These are phyloP conservation scores for Craniophora ligustri DNA, from an alignment of 2,888 invertebrate species.

Conservation along the genomic window DNA sequence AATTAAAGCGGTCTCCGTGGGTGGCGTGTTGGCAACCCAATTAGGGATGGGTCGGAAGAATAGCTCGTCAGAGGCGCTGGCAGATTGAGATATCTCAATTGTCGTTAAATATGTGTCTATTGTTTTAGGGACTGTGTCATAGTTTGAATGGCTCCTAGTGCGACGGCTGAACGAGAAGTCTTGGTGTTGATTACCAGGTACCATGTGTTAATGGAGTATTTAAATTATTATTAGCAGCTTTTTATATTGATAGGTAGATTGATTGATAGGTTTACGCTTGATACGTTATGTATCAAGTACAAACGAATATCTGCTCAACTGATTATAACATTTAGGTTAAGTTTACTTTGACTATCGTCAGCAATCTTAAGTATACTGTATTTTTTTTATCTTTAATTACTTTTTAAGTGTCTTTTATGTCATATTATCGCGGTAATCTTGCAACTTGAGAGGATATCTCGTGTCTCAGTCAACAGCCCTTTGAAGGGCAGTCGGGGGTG, in stretches of 20 bases:
- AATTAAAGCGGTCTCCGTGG: conserved; percentile 38
- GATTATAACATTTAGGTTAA: neutral
- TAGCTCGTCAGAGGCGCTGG: neutral
- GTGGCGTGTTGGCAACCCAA: conserved; percentile 30
- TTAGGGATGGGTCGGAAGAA: conserved; percentile 21
- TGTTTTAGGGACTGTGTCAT: too few species aligned
- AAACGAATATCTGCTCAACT: neutral
- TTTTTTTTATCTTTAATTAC: conserved; percentile 18
- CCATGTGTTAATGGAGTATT: too few species aligned
- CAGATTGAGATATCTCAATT: neutral
- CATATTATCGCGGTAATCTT: conserved; percentile 35
- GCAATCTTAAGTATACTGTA: neutral
- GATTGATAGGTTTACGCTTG: too few species aligned
- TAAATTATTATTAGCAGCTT: too few species aligned
- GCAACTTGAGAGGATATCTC: conserved; percentile 20
- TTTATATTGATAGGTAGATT: too few species aligned
- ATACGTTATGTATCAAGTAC: too few species aligned
- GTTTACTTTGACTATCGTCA: neutral
- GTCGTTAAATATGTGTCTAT: neutral
- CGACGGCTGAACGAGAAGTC: too few species aligned
- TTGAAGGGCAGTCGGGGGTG: conserved; percentile 62
- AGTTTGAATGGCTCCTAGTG: too few species aligned
- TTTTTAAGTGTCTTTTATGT: conserved; percentile 23
- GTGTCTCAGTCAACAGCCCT: conserved; percentile 56
- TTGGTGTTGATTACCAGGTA: too few species aligned